Base-by-base conservation (phyloP, 2,888 invertebrate genomes). In the Apamea sordens region DNA sequence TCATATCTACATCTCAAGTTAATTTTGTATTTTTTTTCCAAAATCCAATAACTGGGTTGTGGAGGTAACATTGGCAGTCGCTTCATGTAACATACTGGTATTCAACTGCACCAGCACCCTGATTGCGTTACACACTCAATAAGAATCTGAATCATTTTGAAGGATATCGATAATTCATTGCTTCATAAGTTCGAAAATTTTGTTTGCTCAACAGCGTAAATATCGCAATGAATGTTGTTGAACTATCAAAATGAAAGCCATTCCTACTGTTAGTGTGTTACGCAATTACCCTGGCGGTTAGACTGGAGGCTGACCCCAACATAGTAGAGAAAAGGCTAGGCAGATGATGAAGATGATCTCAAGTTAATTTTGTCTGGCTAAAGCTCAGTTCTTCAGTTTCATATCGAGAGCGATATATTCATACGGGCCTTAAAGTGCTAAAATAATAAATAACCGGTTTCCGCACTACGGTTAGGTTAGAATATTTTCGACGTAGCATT, bases 401-500 rank as follows among this genome's bases (percentile, higher is more conserved):
- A 21, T 76, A n/a, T 11, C 21, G 2, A 47, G 47, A 85, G 36
- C 32, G 32, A 36, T 64, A 28, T 41, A 79, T 56, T 56, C 44
- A 56, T 65, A 50, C 15, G 21, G 13, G 56, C 59, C 80, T 80
- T 79, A 83, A 79, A 82, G 56, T 75, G 28, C 36, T 44, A 73
- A 83, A 84, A 79, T 72, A 82, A 86, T 82, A 83, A 85, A 87
- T 79, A 77, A 74, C 80, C 13, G 64, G 41, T 79, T 59, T 61
- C 79, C 63, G 50, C 77, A 69, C 67, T 79, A 72, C 63, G 68
- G 72, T 78, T 80, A 76, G 78, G 76, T 80, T 73, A 77, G 79
- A 87, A 85, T 87, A 85, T 82, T 87, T 87, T 87, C 78, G 65
- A 81, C 77, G 71, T 68, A 73, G 65, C 76, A 74, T 86, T 87